These are phyloP conservation scores for Pandemis corylana DNA, from an alignment of 2,888 invertebrate species.

Conservation along the genomic window DNA sequence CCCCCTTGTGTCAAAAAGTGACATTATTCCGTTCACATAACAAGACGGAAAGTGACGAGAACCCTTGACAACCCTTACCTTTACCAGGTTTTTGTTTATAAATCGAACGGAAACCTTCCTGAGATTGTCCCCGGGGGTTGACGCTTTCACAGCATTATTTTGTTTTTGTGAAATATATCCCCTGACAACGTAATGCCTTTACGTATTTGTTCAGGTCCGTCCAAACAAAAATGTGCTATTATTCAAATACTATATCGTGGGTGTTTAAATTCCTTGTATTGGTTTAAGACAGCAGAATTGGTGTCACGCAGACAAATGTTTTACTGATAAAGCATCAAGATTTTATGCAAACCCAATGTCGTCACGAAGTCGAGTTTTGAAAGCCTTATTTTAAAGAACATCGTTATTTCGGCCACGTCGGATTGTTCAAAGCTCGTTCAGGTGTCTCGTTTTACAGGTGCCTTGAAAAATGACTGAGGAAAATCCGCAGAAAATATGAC, in stretches of 20 bases:
- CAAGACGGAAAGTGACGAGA: conserved; percentile 47
- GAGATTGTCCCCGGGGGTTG: conserved; percentile 48
- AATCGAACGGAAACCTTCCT: conserved; percentile 49
- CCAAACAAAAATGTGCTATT: conserved; percentile 19
- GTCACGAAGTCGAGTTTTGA: too few species aligned
- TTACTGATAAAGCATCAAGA: neutral
- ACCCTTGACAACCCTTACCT: conserved; percentile 48
- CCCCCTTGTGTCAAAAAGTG: conserved; percentile 41
- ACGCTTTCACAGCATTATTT: conserved; percentile 54
- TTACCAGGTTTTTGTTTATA: conserved; percentile 49
- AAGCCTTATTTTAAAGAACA: too few species aligned
- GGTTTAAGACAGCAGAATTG: neutral
- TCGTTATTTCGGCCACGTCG: too few species aligned
- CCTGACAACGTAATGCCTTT: conserved; percentile 7
- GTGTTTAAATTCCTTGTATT: neutral
- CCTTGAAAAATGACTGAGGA: neutral
- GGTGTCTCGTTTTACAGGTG: too few species aligned
- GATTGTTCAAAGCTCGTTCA: too few species aligned
- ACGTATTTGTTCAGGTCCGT: conserved; percentile 21
- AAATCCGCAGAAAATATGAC: neutral
- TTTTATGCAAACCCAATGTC: too few species aligned
- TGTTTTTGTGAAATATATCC: conserved; percentile 48
- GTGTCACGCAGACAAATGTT: neutral
- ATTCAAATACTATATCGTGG: conserved; percentile 10
- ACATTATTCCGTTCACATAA: conserved; percentile 46